phyloP scores from a whole-genome alignment of 2,113 vertebrate species.

The Willisornis vidua region DNA sequence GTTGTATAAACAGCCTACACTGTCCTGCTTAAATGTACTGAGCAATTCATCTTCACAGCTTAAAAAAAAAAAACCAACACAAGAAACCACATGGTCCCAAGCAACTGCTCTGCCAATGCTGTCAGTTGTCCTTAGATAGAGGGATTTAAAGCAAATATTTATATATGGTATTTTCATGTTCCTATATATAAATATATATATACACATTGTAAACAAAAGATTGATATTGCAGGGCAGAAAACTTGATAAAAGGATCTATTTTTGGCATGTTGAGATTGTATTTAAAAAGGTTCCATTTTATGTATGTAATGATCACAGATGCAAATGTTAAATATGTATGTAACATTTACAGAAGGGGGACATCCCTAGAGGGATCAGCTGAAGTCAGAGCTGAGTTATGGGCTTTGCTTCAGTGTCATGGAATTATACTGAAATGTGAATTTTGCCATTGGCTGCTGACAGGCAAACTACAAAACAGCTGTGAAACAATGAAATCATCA shows the following conservation, averaged over 20 bases:
- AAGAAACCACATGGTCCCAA: background rate
- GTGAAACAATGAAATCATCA: background rate
- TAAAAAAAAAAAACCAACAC: background rate
- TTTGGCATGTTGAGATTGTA: constrained; percentile 51
- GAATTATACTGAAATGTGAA: constrained; percentile 6
- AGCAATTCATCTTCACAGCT: background rate
- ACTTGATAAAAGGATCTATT: constrained; percentile 56
- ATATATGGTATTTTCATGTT: constrained; percentile 54
- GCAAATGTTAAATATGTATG: background rate
- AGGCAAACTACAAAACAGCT: background rate
- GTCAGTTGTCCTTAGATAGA: background rate
- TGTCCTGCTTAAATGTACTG: background rate
- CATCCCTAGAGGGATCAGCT: background rate
- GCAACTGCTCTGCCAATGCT: background rate
- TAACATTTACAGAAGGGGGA: background rate
- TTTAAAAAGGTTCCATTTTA: constrained; percentile 28
- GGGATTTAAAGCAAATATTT: constrained; percentile 50
- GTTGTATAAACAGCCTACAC: background rate
- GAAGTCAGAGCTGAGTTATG: background rate
- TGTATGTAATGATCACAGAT: background rate
- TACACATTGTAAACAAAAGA: constrained; percentile 6
- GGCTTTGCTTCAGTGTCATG: background rate
- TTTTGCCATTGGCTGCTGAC: constrained; percentile 19
- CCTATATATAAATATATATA: background rate
- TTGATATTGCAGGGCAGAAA: constrained; percentile 29